phyloP scores from a whole-genome alignment of 2,113 vertebrate species.

The Variabilichromis moorii region DNA sequence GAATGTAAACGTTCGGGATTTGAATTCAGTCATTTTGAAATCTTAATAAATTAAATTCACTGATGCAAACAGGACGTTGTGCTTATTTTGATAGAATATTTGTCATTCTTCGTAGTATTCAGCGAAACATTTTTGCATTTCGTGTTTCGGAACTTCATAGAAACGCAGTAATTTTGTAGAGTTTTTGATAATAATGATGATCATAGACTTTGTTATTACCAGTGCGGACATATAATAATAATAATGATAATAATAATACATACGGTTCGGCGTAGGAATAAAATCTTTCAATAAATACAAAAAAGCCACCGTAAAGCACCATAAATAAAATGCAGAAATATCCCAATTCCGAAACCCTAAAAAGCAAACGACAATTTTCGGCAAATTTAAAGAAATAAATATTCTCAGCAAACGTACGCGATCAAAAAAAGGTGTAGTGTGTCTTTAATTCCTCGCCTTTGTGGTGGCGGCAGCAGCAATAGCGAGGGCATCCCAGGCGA shows the following conservation, averaged over 20 bases:
- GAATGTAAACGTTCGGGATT: not conserved
- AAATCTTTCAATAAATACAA: not conserved
- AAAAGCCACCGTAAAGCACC: not conserved
- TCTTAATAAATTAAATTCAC: not conserved
- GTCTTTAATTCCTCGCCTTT: slow-evolving; percentile 49
- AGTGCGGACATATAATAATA: not conserved
- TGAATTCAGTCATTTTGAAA: not conserved
- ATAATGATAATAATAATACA: not conserved
- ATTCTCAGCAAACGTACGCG: not conserved
- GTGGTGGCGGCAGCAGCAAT: not conserved
- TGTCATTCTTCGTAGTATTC: not conserved
- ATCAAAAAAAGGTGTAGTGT: slow-evolving; percentile 24
- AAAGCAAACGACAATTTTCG: not conserved
- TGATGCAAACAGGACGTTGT: not conserved
- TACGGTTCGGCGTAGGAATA: not conserved
- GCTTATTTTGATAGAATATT: not conserved
- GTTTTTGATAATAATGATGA: not conserved
- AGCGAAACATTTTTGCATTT: not conserved
- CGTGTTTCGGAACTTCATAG: not conserved
- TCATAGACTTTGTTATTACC: not conserved
- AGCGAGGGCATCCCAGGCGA: slow-evolving; percentile 39
- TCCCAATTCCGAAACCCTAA: slow-evolving; percentile 4
- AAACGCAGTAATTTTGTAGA: not conserved
- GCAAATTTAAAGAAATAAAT: not conserved
- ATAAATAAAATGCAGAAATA: not conserved